phyloP scores from a whole-genome alignment of 2,888 invertebrate species.

The Troglohyphantes excavatus region DNA sequence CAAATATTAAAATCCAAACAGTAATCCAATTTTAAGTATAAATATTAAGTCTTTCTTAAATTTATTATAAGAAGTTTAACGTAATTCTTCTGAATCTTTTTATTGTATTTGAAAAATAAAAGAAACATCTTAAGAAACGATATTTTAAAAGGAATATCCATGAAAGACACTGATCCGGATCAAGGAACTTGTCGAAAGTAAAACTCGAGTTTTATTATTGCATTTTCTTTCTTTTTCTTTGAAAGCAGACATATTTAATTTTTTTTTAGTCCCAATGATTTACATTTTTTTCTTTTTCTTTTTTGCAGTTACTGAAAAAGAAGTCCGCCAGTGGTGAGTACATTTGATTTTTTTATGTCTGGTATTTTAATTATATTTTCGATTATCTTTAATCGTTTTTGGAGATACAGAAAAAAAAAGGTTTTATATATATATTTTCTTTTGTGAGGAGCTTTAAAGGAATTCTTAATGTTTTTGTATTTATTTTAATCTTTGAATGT shows the following conservation, averaged over 20 bases:
- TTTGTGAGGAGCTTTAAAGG: neutral
- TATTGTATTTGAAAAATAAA: neutral
- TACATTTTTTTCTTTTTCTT: conserved; percentile 35
- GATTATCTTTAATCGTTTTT: neutral
- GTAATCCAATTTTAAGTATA: too few species aligned
- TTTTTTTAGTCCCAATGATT: neutral
- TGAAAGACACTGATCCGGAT: neutral
- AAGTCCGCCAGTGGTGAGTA: conserved; percentile 79
- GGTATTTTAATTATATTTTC: neutral
- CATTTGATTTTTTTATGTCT: neutral
- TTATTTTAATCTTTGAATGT: neutral
- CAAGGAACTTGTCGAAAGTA: neutral
- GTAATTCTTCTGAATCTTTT: too few species aligned
- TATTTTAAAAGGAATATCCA: neutral
- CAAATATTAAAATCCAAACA: too few species aligned
- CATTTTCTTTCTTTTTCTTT: neutral
- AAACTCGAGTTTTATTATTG: conserved; percentile 15
- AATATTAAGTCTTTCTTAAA: too few species aligned
- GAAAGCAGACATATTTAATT: neutral
- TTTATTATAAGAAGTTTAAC: too few species aligned
- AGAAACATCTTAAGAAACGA: neutral
- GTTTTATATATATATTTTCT: neutral
- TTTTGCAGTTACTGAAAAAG: conserved; percentile 79
- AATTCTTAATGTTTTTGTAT: neutral
- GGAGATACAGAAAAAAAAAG: neutral